Evolutionary conservation across 2,113 vertebrate species (phyloP), one percentile per base, ranked within the genome.

Genomic region (Nerophis lumbriciformis): DNA sequence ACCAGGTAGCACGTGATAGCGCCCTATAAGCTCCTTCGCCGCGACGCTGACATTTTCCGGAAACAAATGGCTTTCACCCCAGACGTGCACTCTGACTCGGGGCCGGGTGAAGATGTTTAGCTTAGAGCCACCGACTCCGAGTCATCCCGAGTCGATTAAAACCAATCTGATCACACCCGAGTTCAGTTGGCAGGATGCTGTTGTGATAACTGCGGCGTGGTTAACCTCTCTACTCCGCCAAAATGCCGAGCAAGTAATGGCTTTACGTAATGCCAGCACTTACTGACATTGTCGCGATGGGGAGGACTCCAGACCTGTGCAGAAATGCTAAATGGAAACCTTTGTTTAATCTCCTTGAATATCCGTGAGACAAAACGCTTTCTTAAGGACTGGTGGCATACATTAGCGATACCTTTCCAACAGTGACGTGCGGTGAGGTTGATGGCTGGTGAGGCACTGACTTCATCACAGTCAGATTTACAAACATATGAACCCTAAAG

Each of bases 191-290:
- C 72, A 76, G 81, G 83, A 90, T 81, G 85, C 86, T 85, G 83
- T 89, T 85, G 87, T 85, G 85, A 84, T 88, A 90, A 89, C 87
- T 83, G 86, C 85, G 61, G 84, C 82, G 83, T 83, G 84, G 75
- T 81, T 85, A 82, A 90, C 89, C 89, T 89, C 85, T 89, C 83
- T 82, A 83, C 88, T 89, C 77, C 81, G 85, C 79, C 5, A 73
- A 91, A 90, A 90, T 91, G 87, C 86, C 88, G 90, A 85, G 87
- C 79, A 84, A 83, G 85, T 90, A 89, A 91, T 89, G 90, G 88
- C 79, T 90, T 92, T 90, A 89, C 82, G 87, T 90, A 91, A 90
- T 89, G 85, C 80, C 81, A 88, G 88, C 90, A 91, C 88, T 90
- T 89, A 90, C 81, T 81, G 87, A 86, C 85, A 88, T 90, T 88